Conservation (phyloP, 2,113 vertebrate genomes). For the Loxodonta africana region DNA sequence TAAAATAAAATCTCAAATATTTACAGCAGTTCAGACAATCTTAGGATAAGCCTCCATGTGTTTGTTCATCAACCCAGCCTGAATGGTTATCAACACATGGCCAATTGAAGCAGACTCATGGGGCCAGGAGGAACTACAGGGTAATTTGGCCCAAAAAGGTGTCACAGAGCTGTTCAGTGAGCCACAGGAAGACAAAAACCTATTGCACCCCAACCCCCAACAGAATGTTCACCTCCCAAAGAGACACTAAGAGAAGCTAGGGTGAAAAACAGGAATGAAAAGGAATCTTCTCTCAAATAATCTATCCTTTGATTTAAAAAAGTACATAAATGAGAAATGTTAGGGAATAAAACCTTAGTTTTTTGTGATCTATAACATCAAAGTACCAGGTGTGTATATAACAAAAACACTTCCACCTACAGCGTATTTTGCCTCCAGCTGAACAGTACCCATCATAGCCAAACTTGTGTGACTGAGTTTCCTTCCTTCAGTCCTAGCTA, state of each 20-base stretch:
- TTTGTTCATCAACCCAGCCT: not conserved
- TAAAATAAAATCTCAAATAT: conserved; percentile 48
- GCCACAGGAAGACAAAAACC: conserved; percentile 1
- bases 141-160: conserved; percentile 9
- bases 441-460: not conserved
- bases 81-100: not conserved
- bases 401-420: conserved; percentile 29
- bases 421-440: not conserved
- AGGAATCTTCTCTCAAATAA: not conserved
- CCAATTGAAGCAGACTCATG: not conserved
- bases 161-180: conserved; percentile 13
- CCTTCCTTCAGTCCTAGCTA: not conserved
- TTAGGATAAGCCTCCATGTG: not conserved
- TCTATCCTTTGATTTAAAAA: conserved; percentile 18
- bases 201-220: not conserved
- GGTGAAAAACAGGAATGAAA: conserved; percentile 20
- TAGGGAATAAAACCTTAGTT: not conserved
- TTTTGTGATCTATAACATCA: not conserved
- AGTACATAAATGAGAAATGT: conserved; percentile 32
- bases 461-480: not conserved
- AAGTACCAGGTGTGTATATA: not conserved
- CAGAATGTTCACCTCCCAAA: not conserved
- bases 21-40: conserved; percentile 51
- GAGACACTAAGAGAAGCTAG: conserved; percentile 39
- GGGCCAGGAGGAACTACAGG: not conserved